These are phyloP conservation scores for Ciconia nigra DNA, from an alignment of 2,797 vertebrate genomes.

Conservation along the genomic window DNA sequence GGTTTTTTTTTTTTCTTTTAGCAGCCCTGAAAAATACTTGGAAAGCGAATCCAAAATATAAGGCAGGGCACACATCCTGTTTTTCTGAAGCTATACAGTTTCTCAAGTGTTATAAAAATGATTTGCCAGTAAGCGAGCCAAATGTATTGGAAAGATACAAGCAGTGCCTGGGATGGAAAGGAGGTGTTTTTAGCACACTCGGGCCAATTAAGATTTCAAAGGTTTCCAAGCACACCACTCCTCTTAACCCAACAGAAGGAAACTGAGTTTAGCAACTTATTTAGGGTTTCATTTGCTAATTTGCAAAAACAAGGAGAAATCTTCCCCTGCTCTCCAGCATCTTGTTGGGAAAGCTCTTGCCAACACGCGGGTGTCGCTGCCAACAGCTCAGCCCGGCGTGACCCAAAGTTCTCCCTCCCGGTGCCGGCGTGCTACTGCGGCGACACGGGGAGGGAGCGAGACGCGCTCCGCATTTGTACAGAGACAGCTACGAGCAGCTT, in stretches of 20 bases:
- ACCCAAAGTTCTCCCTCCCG: slow-evolving; percentile 15
- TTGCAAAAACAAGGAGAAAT: slow-evolving; percentile 49
- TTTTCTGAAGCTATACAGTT: not conserved
- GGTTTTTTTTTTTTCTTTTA: not conserved
- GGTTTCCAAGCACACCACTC: slow-evolving; percentile 31
- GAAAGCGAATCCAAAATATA: not conserved
- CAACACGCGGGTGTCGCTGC: not conserved
- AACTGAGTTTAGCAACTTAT: slow-evolving; percentile 45
- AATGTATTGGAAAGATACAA: not conserved
- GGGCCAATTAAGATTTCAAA: not conserved
- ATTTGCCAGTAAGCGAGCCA: not conserved
- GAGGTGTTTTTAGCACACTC: slow-evolving; percentile 2
- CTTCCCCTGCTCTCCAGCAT: slow-evolving; percentile 29
- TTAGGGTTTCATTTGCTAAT: slow-evolving; percentile 49
- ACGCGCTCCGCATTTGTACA: rapidly evolving
- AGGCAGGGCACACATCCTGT: slow-evolving; percentile 12
- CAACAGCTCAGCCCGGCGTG: slow-evolving; percentile 20
- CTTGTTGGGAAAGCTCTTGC: slow-evolving; percentile 22
- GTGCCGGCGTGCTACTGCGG: not conserved
- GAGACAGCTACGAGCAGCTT: not conserved
- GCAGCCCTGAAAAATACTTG: not conserved
- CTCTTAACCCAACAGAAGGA: slow-evolving; percentile 34
- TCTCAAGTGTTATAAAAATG: slow-evolving; percentile 4
- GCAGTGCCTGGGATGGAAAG: not conserved
- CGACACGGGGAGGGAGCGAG: not conserved